These are phyloP conservation scores for Psettodes erumei DNA, from an alignment of 2,113 vertebrate species.

Conservation along the genomic window DNA sequence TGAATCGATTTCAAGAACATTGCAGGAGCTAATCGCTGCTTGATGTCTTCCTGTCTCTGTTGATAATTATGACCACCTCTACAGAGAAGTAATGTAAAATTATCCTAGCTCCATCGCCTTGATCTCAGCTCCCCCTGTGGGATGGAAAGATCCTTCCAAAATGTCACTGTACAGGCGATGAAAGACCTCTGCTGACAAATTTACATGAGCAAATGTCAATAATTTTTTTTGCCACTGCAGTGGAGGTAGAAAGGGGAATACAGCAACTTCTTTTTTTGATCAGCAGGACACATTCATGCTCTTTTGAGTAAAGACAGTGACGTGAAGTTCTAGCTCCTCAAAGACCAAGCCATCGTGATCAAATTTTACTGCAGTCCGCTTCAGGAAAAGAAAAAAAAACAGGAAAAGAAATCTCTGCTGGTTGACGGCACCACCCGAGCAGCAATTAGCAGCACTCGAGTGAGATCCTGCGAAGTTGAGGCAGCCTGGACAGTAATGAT, in stretches of 20 bases:
- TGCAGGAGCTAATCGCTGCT: neutral
- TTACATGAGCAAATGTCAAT: slow-evolving; percentile 77
- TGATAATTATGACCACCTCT: slow-evolving; percentile 47
- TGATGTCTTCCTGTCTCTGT: slow-evolving; percentile 21
- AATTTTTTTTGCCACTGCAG: slow-evolving; percentile 13
- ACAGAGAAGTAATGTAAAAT: slow-evolving; percentile 36
- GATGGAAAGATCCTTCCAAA: slow-evolving; percentile 55
- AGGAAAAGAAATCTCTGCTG: neutral
- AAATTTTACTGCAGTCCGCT: too few species aligned
- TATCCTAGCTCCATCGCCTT: slow-evolving; percentile 30
- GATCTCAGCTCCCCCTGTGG: slow-evolving; percentile 45
- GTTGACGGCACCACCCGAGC: neutral
- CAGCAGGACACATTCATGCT: neutral
- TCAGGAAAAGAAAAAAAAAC: neutral
- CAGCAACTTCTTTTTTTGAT: slow-evolving; percentile 17
- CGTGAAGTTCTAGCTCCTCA: neutral
- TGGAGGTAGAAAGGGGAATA: neutral
- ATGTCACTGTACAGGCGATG: slow-evolving; percentile 68
- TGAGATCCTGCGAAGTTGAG: slow-evolving; percentile 13
- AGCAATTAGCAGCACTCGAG: slow-evolving; percentile 22
- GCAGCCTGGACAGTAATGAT: slow-evolving; percentile 24
- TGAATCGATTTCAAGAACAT: slow-evolving; percentile 17
- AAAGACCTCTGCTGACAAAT: slow-evolving; percentile 58
- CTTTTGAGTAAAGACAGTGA: neutral
- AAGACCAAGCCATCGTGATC: too few species aligned